Base-by-base conservation (phyloP, 2,888 invertebrate species). In the Epirrhoe alternata region DNA sequence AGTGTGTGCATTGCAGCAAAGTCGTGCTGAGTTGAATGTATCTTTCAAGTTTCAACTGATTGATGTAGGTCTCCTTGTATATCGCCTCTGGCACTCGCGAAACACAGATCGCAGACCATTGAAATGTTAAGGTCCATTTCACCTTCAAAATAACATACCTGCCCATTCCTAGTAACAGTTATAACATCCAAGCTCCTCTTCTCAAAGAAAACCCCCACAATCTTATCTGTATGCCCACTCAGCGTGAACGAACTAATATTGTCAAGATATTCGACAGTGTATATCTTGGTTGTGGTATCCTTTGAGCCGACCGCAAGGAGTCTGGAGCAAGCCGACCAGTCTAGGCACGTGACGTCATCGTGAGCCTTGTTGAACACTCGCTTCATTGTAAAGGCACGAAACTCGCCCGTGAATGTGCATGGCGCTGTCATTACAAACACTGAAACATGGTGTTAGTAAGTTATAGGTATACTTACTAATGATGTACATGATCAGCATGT, bases 281-380 rank as follows among this genome's bases (percentile, higher is more conserved):
- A 97, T 51, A 99, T 94, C 83, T 96, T 96, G 0, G 97, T 96
- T n/a, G 96, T 95, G 82, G 97, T 97, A 87, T 99, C 99, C 82
- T 97, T 97, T 0, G 97, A 97, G 0, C 99, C 99, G 7, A 97
- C 96, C n/a, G 97, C 97, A 8, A 99, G 87, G 45, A 98, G 94
- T 80, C 95, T 96, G 0, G 99, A 99, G 88, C 99, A 99, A 17
- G 94, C 94, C 0, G 98, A 97, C 99, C 99, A 99, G 83, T 97
- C 97, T 3, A 99, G 82, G 81, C 96, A 97, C 0, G 97, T 97
- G 0, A 97, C 96, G 68, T 97, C 97, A 84, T 98, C 98, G 67
- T 95, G 95, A 0, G 98, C 95, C 54, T 97, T 97, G 77, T 96
- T 95, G 85, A 97, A 98, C 0, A 97, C 96, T 63, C 96, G 93